phyloP scores from a whole-genome alignment of 2,797 vertebrate genomes.

The Sebastes taczanowskii region DNA sequence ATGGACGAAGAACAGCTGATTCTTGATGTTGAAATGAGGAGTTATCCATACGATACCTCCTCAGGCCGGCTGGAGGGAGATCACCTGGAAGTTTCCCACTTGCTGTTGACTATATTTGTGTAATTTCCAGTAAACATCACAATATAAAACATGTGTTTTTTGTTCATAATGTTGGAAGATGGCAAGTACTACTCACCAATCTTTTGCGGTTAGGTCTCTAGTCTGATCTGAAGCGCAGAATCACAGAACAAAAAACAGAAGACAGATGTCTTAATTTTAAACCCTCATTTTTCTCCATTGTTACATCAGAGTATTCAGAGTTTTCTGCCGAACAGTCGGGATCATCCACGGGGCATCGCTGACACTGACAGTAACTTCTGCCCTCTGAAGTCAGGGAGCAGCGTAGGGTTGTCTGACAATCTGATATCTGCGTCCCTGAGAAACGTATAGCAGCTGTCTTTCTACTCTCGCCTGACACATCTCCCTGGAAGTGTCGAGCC shows the following conservation, averaged over 20 bases:
- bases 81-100: neutral
- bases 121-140: neutral
- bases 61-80: neutral
- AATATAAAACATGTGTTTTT: no score
- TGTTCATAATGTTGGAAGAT: neutral
- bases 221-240: no score
- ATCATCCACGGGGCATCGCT: conserved; percentile 21
- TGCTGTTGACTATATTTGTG: neutral
- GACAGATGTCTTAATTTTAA: neutral
- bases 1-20: no score
- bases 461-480: conserved; percentile 12
- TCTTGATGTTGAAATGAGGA: no score
- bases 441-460: conserved; percentile 49
- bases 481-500: conserved; percentile 39
- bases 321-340: neutral
- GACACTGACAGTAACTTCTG: conserved; percentile 46
- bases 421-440: conserved; percentile 45
- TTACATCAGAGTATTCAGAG: neutral
- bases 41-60: no score
- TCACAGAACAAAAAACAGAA: neutral
- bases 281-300: neutral
- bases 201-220: neutral
- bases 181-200: neutral
- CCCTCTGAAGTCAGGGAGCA: conserved; percentile 36
- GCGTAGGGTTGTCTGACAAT: conserved; percentile 46